A percentile compares a stretch with the other conserved stretches of the same genome.
These are phyloP conservation scores for Aphelenchoides fujianensis DNA, from an alignment of 1,140 invertebrate species.

Conservation along the genomic window DNA sequence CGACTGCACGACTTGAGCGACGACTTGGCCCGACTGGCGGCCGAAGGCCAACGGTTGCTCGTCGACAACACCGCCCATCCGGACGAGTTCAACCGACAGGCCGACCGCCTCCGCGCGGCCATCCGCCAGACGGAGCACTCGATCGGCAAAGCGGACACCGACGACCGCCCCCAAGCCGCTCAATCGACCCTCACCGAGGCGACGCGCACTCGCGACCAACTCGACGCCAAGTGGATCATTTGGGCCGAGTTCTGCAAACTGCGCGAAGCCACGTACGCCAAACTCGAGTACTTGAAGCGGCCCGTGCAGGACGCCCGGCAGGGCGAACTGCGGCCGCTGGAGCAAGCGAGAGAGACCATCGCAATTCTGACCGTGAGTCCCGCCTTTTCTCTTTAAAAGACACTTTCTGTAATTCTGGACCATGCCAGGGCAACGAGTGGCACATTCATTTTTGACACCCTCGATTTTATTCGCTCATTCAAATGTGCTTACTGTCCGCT, in stretches of 20 bases:
- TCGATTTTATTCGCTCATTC: too few relatives aligned
- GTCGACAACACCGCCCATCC: not conserved
- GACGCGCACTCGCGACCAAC: not conserved
- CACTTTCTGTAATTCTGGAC: too few relatives aligned
- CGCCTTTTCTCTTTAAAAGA: too few relatives aligned
- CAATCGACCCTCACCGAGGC: not conserved
- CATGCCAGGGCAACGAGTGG: too few relatives aligned
- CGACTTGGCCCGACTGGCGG: not conserved
- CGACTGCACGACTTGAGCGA: not conserved
- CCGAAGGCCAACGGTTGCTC: conserved; percentile 7
- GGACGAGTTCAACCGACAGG: not conserved
- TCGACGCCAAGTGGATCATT: conserved; percentile 17
- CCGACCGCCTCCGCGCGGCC: not conserved
- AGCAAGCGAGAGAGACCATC: not conserved
- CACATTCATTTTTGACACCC: too few relatives aligned
- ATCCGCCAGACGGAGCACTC: not conserved
- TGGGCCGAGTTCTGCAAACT: conserved; percentile 17
- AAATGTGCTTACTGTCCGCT: too few relatives aligned
- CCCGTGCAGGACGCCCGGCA: not conserved
- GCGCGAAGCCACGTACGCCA: not conserved
- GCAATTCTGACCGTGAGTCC: conserved; percentile 1
- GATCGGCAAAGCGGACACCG: not conserved
- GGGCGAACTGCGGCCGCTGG: not conserved
- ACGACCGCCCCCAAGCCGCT: not conserved
- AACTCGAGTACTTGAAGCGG: conserved; percentile 2